Percentiles rank a stretch among this genome's conserved stretches.
Conservation (phyloP, 2,113 vertebrate genomes). For the Lagopus muta region DNA sequence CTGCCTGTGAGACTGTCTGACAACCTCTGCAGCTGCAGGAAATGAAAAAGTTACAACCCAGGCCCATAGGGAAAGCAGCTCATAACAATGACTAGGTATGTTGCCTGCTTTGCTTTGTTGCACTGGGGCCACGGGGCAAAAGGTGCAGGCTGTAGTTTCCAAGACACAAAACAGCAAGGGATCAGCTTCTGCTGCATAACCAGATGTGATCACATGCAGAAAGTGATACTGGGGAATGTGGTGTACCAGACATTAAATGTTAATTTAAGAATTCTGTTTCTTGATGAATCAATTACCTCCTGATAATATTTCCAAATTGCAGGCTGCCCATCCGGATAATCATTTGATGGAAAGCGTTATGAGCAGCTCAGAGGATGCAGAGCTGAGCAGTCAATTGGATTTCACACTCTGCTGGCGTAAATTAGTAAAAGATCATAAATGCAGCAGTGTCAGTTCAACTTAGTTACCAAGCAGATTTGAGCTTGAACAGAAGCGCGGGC, state of each 20-base stretch:
- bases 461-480: neutral
- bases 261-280: neutral
- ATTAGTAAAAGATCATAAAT: neutral
- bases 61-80: conserved; percentile 32
- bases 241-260: neutral
- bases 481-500: neutral
- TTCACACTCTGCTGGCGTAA: neutral
- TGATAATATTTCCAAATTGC: neutral
- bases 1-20: conserved; percentile 41
- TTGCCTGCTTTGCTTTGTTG: neutral
- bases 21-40: conserved; percentile 64
- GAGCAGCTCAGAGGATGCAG: neutral
- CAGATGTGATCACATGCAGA: accelerated
- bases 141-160: neutral
- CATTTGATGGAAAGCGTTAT: neutral
- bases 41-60: conserved; percentile 46
- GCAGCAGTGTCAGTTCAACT: neutral
- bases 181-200: neutral
- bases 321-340: neutral
- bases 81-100: neutral
- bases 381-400: neutral
- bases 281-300: neutral
- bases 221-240: neutral
- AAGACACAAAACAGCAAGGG: neutral
- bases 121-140: conserved; percentile 5